These are phyloP conservation scores for Muscicapa adusta DNA, from an alignment of 2,113 vertebrate genomes.

Conservation along the genomic window DNA sequence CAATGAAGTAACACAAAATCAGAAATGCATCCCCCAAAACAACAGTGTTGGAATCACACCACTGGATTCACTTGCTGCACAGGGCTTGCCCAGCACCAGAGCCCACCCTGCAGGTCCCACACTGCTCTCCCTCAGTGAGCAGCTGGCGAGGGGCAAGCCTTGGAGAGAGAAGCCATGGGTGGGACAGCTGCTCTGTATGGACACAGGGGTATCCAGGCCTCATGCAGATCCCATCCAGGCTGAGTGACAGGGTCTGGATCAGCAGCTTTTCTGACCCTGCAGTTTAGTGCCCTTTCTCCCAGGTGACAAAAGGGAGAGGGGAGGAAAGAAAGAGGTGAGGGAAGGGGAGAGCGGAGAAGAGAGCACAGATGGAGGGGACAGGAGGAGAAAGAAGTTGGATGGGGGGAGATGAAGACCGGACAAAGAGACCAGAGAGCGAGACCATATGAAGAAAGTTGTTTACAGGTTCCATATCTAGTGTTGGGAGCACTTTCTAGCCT, in stretches of 20 bases:
- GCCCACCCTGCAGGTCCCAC: background rate
- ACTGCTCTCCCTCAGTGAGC: background rate
- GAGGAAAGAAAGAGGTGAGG: background rate
- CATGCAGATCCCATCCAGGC: background rate
- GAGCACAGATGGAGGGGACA: background rate
- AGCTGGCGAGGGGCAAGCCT: background rate
- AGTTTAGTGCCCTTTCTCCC: background rate
- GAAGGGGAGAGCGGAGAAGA: background rate
- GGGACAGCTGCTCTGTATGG: background rate
- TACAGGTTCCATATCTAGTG: background rate
- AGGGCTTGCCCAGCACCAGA: background rate
- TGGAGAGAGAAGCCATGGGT: background rate
- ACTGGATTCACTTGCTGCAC: background rate
- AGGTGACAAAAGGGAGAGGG: background rate
- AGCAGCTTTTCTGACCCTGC: background rate
- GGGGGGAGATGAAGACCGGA: background rate
- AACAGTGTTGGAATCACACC: background rate
- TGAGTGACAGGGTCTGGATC: background rate
- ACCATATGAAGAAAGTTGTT: background rate
- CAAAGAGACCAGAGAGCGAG: background rate
- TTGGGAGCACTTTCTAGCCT: background rate
- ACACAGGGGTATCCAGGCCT: background rate
- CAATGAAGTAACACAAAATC: background rate
- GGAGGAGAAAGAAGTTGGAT: background rate
- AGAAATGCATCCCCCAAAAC: background rate